Base-by-base conservation (phyloP, 1,140 invertebrate genomes). In the Tigriopus japonicus region DNA sequence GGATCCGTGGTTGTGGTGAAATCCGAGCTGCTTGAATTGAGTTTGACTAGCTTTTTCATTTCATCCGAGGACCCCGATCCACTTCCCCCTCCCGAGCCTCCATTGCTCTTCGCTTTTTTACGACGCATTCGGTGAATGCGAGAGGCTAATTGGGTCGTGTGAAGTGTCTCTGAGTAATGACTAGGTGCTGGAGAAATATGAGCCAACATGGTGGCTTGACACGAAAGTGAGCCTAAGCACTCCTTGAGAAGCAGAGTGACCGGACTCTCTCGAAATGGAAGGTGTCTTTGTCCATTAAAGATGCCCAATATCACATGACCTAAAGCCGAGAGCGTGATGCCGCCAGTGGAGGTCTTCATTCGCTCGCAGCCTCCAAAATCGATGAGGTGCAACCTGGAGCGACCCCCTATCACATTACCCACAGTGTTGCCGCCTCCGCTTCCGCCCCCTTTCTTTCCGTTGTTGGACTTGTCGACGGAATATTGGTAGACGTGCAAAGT, bases 401-500 rank as follows among this genome's bases (percentile, higher is more conserved):
- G 76, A 53, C 89, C 90, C 63, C 89, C 91, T 67, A 89, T 87
- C 69, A 94, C 89, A 35, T 35, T 35, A 35, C 28, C 28, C 28
- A 35, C 28, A 35, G 28, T 5, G 28, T 35, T 35, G 28, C 28
- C 28, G 9, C 28, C 28, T 77, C 85, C 82, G 66, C 88, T 85
- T 77, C 87, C 87, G 41, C 85, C 83, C 45, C 84, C 84, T 5
- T 35, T 35, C 28, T 35, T 35, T 63, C 71, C 72, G 45, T 75
- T 76, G 40, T 94, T 81, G 14, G 52, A 54, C 14, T 17, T n/a
- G 66, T 87, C 85, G 9, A 35, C 28, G 9, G 28, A 35, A 71
- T 95, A 94, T 72, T 95, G 92, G 71, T 95, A 95, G 42, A 95
- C 86, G 72, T 95, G 89, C 21, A 96, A 75, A 0, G 91, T 95